A percentile compares a stretch with the other conserved stretches of the same genome.
These are phyloP conservation scores for Nematolebias whitei DNA, from an alignment of 2,113 vertebrate species.

Conservation along the genomic window DNA sequence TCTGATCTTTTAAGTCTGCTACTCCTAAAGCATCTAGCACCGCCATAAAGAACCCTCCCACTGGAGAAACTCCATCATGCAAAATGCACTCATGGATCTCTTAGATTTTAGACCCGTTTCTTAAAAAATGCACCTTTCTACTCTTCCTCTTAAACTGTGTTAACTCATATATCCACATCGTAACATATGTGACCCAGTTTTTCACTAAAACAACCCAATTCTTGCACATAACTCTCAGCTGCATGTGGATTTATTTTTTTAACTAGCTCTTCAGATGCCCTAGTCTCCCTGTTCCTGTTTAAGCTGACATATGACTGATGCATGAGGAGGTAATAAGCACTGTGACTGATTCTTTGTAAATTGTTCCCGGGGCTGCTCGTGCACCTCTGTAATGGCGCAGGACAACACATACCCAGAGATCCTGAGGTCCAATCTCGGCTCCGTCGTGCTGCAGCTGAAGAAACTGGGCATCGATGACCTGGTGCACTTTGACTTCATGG, in stretches of 20 bases:
- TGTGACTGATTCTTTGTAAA: constrained; percentile 60
- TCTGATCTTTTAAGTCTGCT: constrained; percentile 26
- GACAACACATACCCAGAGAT: constrained; percentile 99
- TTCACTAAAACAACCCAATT: constrained; percentile 60
- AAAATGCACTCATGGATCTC: constrained; percentile 39
- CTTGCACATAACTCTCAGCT: constrained; percentile 49
- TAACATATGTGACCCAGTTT: constrained; percentile 61
- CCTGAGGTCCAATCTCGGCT: constrained; percentile 93
- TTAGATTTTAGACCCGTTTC: constrained; percentile 15
- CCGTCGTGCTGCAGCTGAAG: constrained; percentile 94
- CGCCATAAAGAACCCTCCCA: constrained; percentile 25
- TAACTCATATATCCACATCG: constrained; percentile 25
- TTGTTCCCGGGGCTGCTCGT: constrained; percentile 19
- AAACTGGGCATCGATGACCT: constrained; percentile 97
- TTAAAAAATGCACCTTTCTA: constrained; percentile 22
- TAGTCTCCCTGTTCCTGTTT: constrained; percentile 35
- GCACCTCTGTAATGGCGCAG: constrained; percentile 65
- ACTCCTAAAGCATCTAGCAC: constrained; percentile 26
- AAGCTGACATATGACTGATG: constrained; percentile 52
- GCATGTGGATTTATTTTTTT: constrained; percentile 58
- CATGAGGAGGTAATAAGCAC: constrained; percentile 54
- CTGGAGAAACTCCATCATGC: constrained; percentile 35
- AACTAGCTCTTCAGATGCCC: constrained; percentile 66
- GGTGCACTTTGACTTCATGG: constrained; percentile 99
- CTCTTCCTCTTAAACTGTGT: constrained; percentile 29